Base-by-base conservation (phyloP, 2,797 vertebrate genomes). In the Eulemur coronatus region DNA sequence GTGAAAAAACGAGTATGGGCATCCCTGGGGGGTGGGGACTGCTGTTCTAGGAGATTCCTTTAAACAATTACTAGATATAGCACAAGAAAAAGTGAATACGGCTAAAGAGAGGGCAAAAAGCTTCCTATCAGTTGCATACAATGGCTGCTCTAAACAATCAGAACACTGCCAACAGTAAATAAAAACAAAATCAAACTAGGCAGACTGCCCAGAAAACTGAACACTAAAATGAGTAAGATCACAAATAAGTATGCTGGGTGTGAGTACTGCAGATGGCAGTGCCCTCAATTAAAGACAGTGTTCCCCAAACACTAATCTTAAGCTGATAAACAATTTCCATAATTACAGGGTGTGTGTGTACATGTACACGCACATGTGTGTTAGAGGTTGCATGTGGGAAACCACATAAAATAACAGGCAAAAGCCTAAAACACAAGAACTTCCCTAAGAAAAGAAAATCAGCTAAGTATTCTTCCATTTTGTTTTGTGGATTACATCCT, bases 221-320 rank as follows among this genome's bases (percentile, higher is more conserved):
- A 89, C 55, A 52, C 52, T 46, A 63, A 80, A 69, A 89, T 11
- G 46, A 95, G 24, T 26, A 38, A 11, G 65, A 38, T 41, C 52
- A 59, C 0, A 67, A 82, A 55, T 15, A 3, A 84, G 78, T 7
- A 43, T 30, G 18, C 38, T 0, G 20, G 69, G 67, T 28, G 6
- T 2, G 7, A 12, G 26, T 9, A 35, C 63, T 81, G 28, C 89
- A 57, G 38, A 72, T n/a, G 28, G 90, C 73, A 63, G 33, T 35
- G 28, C 35, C 59, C 17, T n/a, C 48, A 38, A 87, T 63, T 76
- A 52, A 80, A 35, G 61, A 80, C 63, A n/a, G 43, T 63, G 41
- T 92, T 91, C 63, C 63, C 82, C 67, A 78, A 86, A 89, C 59
- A 76, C n/a, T 57, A 2, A 91, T 87, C 89, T 82, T 89, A 65